Evolutionary conservation across 2,113 vertebrate genomes (phyloP), one percentile per base, ranked within the genome.

Genomic region (Capreolus pygargus): DNA sequence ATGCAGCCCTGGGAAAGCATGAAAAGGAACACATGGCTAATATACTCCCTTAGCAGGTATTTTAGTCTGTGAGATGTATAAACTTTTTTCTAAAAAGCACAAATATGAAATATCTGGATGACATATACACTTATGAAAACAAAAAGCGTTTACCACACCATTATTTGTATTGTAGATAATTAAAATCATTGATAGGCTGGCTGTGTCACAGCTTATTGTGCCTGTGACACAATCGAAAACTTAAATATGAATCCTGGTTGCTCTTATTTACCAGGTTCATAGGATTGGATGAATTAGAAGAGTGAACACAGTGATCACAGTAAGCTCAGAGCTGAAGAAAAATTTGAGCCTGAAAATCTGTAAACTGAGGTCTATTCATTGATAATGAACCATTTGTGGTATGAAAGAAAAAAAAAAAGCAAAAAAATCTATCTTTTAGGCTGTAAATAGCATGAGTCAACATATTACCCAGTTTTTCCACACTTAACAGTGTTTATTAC

Each of bases 401-500:
- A n/a, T 12, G 64, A 6, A 28, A 60, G 64, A 6, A 14, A 17
- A 27, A 82, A 92, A 93, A 91, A 78, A 28, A 82, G 36, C n/a
- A 81, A n/a, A n/a, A 87, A 95, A 96, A 94, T 86, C 21, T 76
- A 64, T 86, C 55, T 94, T 94, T 97, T 70, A 30, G 85, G 19
- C 54, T 33, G 91, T 97, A 97, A 96, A 95, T 91, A 94, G 45
- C 82, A 83, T 89, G 45, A 93, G 92, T 98, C 50, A 96, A 97
- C 97, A 94, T 21, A 91, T 88, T 97, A 97, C 88, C 78, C 14
- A 87, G 57, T 52, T 94, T 97, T 89, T 79, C 67, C 1, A 33
- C 64, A 47, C 55, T 97, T 94, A 92, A 74, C 64, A 89, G 94
- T 96, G 95, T 97, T 97, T 98, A 97, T 93, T 95, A 74, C 95